Evolutionary conservation across 1,140 invertebrate genomes (phyloP), one percentile per base, ranked within the genome.

Genomic region (Aricia agestis): DNA sequence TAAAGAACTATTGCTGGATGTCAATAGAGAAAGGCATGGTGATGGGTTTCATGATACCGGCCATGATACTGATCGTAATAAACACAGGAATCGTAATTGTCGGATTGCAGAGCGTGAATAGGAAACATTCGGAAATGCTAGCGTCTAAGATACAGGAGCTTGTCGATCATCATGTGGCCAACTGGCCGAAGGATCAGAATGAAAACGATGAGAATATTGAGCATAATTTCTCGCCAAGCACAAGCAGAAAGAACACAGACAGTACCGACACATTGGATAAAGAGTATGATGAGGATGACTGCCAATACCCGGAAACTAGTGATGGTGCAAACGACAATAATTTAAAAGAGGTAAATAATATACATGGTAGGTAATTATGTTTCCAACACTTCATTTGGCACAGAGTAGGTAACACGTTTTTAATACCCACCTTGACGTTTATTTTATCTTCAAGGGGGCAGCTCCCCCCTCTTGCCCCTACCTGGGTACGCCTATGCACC

Each of bases 11-110:
- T 78, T 96, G 95, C 81, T 96, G 95, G 93, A 94, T 95, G 92
- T 95, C 94, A 0, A 93, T 95, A 31, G 93, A 95, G 81, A 93
- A 94, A 80, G 95, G 95, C 5, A 95, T 95, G 94, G 92, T 95
- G 6, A 87, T 95, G 74, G 95, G 95, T 19, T 95, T 95, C 76
- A 95, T 95, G 92, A 86, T 94, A 17, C 95, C 95, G 19, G 93
- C 94, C 0, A 94, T 94, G 76, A 83, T 93, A 31, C 83, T 95
- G 15, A 95, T 96, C 61, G 78, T 95, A 63, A 91, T 94, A 69
- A 94, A 92, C 68, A 93, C 93, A 4, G 83, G 88, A 4, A 83
- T 92, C 6, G 89, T 92, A 4, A 92, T 92, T 25, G 78, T 92
- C 2, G 91, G 90, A 0, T 70, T 91, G 36, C 83, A 88, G 76